Conservation (phyloP, 2,113 vertebrate species). For the Oriolus oriolus region DNA sequence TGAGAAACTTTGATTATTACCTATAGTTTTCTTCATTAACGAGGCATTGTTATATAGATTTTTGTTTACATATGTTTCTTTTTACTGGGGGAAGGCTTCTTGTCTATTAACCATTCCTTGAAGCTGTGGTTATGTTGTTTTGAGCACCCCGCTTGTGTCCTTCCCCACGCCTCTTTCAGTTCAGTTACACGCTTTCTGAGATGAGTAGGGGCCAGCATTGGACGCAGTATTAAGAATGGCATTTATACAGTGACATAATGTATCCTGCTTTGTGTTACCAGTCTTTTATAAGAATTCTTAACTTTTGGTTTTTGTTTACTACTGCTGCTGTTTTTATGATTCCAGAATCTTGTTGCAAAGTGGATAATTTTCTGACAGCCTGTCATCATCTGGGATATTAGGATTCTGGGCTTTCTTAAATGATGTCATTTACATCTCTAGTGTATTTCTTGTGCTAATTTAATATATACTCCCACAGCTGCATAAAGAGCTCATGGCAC, state of each 20-base stretch:
- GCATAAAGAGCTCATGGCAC: background rate
- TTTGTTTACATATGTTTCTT: background rate
- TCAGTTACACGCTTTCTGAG: background rate
- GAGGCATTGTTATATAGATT: background rate
- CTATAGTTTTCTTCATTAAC: background rate
- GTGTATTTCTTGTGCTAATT: background rate
- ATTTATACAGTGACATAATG: background rate
- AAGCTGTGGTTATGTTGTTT: background rate
- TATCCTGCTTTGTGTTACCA: background rate
- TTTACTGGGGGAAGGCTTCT: background rate
- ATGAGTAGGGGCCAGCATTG: background rate
- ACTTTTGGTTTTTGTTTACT: background rate
- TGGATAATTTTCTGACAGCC: background rate
- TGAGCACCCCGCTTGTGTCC: background rate
- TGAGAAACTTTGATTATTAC: background rate
- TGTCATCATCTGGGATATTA: background rate
- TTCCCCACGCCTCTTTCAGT: accelerated
- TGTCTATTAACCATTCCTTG: background rate
- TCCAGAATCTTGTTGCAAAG: background rate
- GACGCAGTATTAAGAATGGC: background rate
- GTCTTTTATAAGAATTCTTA: background rate
- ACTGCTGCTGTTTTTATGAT: background rate
- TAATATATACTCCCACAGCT: background rate
- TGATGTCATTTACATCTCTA: background rate
- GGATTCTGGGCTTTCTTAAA: background rate